A percentile compares a stretch with the other conserved stretches of the same genome.
phyloP scores from a whole-genome alignment of 2,888 invertebrate genomes.

The Chalcis sispes region DNA sequence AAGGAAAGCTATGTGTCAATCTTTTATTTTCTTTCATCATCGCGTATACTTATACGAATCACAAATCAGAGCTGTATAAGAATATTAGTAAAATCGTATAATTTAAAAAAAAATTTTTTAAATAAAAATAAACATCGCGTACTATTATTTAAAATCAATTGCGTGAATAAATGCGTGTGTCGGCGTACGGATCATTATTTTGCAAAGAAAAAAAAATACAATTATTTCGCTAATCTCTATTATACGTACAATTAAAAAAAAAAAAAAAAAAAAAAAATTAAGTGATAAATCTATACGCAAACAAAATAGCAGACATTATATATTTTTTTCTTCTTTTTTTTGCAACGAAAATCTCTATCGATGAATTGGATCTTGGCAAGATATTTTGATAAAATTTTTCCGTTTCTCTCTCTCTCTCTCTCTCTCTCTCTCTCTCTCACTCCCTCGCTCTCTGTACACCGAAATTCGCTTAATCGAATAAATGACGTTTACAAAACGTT shows the following conservation, averaged over 20 bases:
- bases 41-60: no score
- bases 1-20: not conserved
- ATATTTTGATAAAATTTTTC: not conserved
- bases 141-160: not conserved
- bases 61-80: conserved; percentile 22
- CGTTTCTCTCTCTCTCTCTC: no score
- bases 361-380: conserved; percentile 17
- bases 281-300: no score
- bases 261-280: conserved; percentile 1
- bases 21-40: conserved; percentile 27
- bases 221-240: not conserved
- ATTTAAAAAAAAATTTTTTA: conserved; percentile 27
- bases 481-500: conserved; percentile 7
- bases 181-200: no score
- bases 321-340: not conserved
- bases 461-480: no score
- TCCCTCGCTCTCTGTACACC: no score
- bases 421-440: no score
- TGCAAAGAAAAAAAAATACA: conserved; percentile 8
- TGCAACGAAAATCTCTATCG: not conserved
- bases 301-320: no score
- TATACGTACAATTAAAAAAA: conserved; percentile 11
- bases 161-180: no score
- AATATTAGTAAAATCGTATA: conserved; percentile 12
- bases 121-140: conserved; percentile 6